A percentile compares a stretch with the other conserved stretches of the same genome.
These are phyloP conservation scores for Pheosia gnoma DNA, from an alignment of 2,888 invertebrate species.

Conservation along the genomic window DNA sequence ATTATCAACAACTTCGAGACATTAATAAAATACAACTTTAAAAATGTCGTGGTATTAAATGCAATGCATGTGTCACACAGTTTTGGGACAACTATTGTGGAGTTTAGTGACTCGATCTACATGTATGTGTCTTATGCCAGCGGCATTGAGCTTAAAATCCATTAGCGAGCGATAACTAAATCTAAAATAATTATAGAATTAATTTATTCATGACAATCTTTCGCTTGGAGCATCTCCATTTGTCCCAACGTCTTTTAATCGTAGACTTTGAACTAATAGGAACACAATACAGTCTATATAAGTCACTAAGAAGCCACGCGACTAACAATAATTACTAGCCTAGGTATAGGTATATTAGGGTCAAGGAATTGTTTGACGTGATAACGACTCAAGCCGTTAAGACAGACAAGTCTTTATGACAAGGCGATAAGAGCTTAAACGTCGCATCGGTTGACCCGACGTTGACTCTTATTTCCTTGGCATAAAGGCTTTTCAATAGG, in stretches of 20 bases:
- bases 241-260: slow-evolving; percentile 7
- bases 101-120: slow-evolving; percentile 31
- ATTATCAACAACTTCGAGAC: slow-evolving; percentile 12
- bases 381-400: no score
- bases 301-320: slow-evolving; percentile 37
- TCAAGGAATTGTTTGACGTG: not conserved
- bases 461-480: no score
- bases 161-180: slow-evolving; percentile 5
- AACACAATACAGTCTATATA: slow-evolving; percentile 29
- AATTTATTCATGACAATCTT: slow-evolving; percentile 10
- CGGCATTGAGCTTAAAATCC: slow-evolving; percentile 12
- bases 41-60: slow-evolving; percentile 34
- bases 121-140: slow-evolving; percentile 8
- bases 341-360: slow-evolving; percentile 8
- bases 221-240: not conserved
- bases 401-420: no score
- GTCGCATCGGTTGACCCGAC: no score
- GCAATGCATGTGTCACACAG: slow-evolving; percentile 34
- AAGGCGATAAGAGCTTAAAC: no score
- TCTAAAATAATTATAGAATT: slow-evolving; percentile 7
- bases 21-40: slow-evolving; percentile 23
- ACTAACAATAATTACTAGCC: slow-evolving; percentile 16
- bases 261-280: slow-evolving; percentile 25
- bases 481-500: no score
- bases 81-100: slow-evolving; percentile 23